These are phyloP conservation scores for Rhinoderma darwinii DNA, from an alignment of 2,113 vertebrate species.

Conservation along the genomic window DNA sequence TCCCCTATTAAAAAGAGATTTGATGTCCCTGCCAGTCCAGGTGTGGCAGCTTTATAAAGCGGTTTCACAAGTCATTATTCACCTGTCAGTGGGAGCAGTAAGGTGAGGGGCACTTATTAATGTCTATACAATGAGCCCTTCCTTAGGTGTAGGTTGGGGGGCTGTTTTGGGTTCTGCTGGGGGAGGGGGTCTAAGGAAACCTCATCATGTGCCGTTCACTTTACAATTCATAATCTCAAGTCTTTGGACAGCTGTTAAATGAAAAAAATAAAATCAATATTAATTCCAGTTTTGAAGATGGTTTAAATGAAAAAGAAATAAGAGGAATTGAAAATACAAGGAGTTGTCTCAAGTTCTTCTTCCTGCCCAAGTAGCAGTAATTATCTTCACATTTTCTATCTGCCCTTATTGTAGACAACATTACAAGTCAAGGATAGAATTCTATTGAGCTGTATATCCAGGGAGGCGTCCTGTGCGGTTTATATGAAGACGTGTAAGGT, in stretches of 20 bases:
- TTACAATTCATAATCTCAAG: constrained; percentile 23
- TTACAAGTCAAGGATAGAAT: not conserved
- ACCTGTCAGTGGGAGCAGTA: constrained; percentile 25
- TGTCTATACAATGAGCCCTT: not conserved
- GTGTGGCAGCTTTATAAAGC: constrained; percentile 24
- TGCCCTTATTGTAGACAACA: not conserved
- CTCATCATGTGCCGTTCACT: constrained; percentile 1
- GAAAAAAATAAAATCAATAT: constrained; percentile 70
- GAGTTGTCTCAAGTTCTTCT: not conserved
- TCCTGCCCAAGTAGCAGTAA: not conserved
- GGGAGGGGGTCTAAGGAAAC: not conserved
- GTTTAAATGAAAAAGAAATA: constrained; percentile 68
- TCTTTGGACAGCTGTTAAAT: constrained; percentile 35
- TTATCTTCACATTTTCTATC: not conserved
- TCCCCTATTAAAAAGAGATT: constrained; percentile 33
- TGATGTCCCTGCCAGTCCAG: not conserved
- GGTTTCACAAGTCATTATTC: constrained; percentile 35
- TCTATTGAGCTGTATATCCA: not conserved
- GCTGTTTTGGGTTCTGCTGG: not conserved
- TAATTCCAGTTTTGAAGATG: constrained; percentile 72
- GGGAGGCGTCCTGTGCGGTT: not conserved
- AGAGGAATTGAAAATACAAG: constrained; percentile 35
- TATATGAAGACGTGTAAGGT: not conserved
- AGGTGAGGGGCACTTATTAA: constrained; percentile 24
- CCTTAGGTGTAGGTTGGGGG: not conserved